Percentiles rank a stretch among this genome's conserved stretches.
Conservation (phyloP, 1,140 invertebrate species). For the Nomia melanderi region DNA sequence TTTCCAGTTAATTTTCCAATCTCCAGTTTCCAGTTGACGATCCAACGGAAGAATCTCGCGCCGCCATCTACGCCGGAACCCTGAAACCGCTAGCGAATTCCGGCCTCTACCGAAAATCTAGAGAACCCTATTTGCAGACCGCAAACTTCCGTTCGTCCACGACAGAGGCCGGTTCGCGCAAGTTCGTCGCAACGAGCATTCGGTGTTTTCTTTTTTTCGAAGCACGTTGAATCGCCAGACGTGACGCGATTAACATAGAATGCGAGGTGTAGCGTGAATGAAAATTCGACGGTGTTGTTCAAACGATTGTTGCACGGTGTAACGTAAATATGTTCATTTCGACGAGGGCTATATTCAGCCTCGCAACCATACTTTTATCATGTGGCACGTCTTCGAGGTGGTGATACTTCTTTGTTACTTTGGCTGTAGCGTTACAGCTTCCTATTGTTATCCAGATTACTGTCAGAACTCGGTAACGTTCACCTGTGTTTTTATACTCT, state of each 20-base stretch:
- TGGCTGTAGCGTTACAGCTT: constrained; percentile 20
- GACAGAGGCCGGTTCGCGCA: background rate
- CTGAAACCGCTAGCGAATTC: too few relatives aligned
- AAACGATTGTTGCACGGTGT: background rate
- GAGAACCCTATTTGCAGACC: too few relatives aligned
- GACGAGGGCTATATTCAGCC: background rate
- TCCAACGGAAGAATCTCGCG: too few relatives aligned
- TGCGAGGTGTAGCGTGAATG: background rate
- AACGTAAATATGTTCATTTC: constrained; percentile 33
- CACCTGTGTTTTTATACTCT: background rate
- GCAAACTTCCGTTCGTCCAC: too few relatives aligned
- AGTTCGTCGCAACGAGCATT: too few relatives aligned
- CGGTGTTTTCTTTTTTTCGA: background rate
- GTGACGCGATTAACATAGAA: background rate
- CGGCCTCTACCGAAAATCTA: too few relatives aligned
- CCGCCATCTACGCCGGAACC: too few relatives aligned
- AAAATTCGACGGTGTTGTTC: background rate
- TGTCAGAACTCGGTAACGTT: constrained; percentile 68
- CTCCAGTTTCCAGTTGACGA: too few relatives aligned
- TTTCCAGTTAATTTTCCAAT: too few relatives aligned
- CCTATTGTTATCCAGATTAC: constrained; percentile 69
- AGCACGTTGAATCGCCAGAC: background rate
- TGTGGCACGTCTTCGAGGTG: constrained; percentile 46
- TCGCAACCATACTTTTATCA: constrained; percentile 56
- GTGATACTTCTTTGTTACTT: constrained; percentile 45